phyloP scores from a whole-genome alignment of 2,888 invertebrate genomes.

The Crossocerus cetratus region DNA sequence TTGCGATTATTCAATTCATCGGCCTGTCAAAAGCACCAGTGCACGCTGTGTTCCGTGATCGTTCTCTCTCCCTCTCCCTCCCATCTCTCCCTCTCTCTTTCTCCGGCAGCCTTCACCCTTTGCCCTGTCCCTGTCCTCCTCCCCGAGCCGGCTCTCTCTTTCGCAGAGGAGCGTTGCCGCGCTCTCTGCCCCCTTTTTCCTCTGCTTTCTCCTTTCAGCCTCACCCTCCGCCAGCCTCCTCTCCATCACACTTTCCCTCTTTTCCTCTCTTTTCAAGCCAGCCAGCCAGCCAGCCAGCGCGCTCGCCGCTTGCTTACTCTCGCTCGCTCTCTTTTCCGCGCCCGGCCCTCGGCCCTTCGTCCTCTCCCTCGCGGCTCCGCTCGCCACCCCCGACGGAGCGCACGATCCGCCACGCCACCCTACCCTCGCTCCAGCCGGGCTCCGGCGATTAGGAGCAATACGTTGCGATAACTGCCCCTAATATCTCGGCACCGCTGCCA shows the following conservation, averaged over 20 bases:
- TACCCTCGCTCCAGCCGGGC: constrained; percentile 41
- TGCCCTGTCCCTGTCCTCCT: constrained; percentile 47
- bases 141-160: constrained; percentile 29
- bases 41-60: constrained; percentile 74
- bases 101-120: constrained; percentile 25
- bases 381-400: constrained; percentile 26
- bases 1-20: constrained; percentile 78
- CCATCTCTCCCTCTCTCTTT: constrained; percentile 51
- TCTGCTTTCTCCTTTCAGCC: constrained; percentile 20
- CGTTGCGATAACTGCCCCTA: constrained; percentile 75
- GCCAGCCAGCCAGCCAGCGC: neutral
- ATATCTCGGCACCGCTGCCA: constrained; percentile 71
- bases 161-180: neutral
- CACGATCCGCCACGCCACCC: constrained; percentile 23
- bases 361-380: constrained; percentile 33
- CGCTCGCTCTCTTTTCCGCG: constrained; percentile 41
- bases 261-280: constrained; percentile 32
- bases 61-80: constrained; percentile 66
- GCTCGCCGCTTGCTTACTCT: constrained; percentile 21
- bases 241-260: constrained; percentile 25
- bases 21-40: constrained; percentile 78
- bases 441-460: constrained; percentile 76
- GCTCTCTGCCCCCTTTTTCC: constrained; percentile 25
- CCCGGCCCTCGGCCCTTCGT: constrained; percentile 29
- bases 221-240: constrained; percentile 29